Conservation (phyloP, 2,888 invertebrate species). For the Pheosia tremula region DNA sequence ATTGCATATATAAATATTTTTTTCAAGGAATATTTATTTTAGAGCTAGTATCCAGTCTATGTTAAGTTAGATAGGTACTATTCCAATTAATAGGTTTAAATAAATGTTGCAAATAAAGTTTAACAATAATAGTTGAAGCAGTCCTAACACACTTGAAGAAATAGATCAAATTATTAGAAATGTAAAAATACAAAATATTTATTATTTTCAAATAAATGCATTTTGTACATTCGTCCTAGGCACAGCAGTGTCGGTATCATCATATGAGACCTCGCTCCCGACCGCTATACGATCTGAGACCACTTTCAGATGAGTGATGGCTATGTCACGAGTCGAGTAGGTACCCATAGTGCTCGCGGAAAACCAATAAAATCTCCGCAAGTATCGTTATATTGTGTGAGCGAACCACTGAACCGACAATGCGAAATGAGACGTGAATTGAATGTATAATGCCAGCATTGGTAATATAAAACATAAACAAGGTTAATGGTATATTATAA, state of each 20-base stretch:
- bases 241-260: not conserved
- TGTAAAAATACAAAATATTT: no score
- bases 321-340: conserved; percentile 55
- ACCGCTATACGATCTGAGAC: conserved; percentile 18
- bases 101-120: no score
- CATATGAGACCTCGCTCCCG: conserved; percentile 20
- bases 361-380: conserved; percentile 55
- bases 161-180: no score
- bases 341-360: conserved; percentile 40
- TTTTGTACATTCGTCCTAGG: not conserved
- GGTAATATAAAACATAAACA: conserved; percentile 3
- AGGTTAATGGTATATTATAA: not conserved
- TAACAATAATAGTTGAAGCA: no score
- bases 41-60: no score
- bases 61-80: no score
- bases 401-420: conserved; percentile 47
- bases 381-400: conserved; percentile 40
- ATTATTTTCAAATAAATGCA: no score
- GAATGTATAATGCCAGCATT: conserved; percentile 29
- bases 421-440: conserved; percentile 48
- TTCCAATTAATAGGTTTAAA: no score
- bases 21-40: no score
- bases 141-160: no score
- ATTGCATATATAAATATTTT: not conserved
- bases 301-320: conserved; percentile 51